These are phyloP conservation scores for Gymnodraco acuticeps DNA, from an alignment of 2,797 vertebrate genomes.

Conservation along the genomic window DNA sequence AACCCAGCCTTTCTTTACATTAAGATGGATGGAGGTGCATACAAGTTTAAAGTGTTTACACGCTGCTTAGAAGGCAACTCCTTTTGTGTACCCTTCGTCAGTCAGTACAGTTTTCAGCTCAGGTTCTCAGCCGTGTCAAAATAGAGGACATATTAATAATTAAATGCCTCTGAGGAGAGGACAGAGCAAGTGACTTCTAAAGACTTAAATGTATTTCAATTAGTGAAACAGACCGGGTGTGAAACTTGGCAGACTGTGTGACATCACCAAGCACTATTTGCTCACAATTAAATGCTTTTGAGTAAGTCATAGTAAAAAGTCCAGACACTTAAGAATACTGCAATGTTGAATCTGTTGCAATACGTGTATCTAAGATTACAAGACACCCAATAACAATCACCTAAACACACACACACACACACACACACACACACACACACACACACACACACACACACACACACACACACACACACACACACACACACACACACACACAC, in stretches of 20 bases:
- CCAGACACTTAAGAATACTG: neutral
- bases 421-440: slow-evolving; percentile 45
- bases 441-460: slow-evolving; percentile 45
- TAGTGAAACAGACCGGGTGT: slow-evolving; percentile 10
- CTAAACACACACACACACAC: slow-evolving; percentile 18
- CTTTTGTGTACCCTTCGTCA: slow-evolving; percentile 15
- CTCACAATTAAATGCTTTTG: slow-evolving; percentile 3
- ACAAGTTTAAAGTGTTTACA: slow-evolving; percentile 31
- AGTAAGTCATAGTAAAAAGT: slow-evolving; percentile 14
- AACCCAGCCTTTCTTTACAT: slow-evolving; percentile 37
- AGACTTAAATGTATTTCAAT: slow-evolving; percentile 23
- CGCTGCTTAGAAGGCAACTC: slow-evolving; percentile 16
- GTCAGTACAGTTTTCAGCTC: slow-evolving; percentile 11
- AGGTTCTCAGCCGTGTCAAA: slow-evolving; percentile 25
- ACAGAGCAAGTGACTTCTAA: slow-evolving; percentile 24
- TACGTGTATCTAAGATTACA: slow-evolving; percentile 11
- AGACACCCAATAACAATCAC: slow-evolving; percentile 1
- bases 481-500: neutral
- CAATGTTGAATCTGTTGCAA: slow-evolving; percentile 37
- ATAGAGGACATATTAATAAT: slow-evolving; percentile 48
- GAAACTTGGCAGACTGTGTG: neutral
- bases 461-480: slow-evolving; percentile 27
- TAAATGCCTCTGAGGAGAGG: slow-evolving; percentile 30
- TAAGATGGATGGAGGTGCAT: slow-evolving; percentile 44
- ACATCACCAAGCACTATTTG: neutral